phyloP scores from a whole-genome alignment of 2,888 invertebrate genomes.

The Mesodorylaimus sp. region DNA sequence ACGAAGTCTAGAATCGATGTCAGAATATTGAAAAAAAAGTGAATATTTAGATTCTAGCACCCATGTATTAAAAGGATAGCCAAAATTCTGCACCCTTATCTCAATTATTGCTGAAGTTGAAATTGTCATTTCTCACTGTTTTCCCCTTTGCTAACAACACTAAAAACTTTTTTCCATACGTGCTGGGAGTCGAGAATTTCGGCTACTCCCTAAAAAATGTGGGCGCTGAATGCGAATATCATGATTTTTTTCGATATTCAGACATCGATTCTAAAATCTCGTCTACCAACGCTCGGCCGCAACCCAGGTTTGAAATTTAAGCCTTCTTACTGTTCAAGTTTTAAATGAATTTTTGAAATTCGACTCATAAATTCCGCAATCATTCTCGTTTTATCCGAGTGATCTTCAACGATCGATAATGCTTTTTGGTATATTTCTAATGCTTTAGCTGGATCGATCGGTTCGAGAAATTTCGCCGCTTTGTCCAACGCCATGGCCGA shows the following conservation, averaged over 20 bases:
- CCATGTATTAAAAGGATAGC: too few species aligned
- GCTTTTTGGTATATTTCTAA: slow-evolving; percentile 32
- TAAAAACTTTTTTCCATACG: too few species aligned
- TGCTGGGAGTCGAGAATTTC: too few species aligned
- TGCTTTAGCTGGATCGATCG: slow-evolving; percentile 20
- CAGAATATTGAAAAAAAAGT: too few species aligned
- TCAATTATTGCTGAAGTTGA: too few species aligned
- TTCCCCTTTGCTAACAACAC: too few species aligned
- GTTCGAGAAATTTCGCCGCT: slow-evolving; percentile 32
- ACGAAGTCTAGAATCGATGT: too few species aligned
- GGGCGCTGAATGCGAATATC: too few species aligned
- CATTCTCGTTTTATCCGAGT: slow-evolving; percentile 48
- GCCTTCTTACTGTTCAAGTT: slow-evolving; percentile 57
- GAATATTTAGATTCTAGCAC: too few species aligned
- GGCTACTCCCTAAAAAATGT: slow-evolving; percentile 58
- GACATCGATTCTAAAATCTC: slow-evolving; percentile 77
- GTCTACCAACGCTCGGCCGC: slow-evolving; percentile 80
- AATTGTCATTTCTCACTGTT: too few species aligned
- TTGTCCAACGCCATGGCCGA: slow-evolving; percentile 35
- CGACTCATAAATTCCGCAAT: slow-evolving; percentile 76
- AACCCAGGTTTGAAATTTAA: slow-evolving; percentile 72
- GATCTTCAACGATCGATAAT: slow-evolving; percentile 22
- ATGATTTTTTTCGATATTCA: slow-evolving; percentile 78
- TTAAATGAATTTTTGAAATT: slow-evolving; percentile 62
- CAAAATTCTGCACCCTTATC: too few species aligned